Conservation (phyloP, 2,888 invertebrate genomes). For the Dexiosoma caninum region DNA sequence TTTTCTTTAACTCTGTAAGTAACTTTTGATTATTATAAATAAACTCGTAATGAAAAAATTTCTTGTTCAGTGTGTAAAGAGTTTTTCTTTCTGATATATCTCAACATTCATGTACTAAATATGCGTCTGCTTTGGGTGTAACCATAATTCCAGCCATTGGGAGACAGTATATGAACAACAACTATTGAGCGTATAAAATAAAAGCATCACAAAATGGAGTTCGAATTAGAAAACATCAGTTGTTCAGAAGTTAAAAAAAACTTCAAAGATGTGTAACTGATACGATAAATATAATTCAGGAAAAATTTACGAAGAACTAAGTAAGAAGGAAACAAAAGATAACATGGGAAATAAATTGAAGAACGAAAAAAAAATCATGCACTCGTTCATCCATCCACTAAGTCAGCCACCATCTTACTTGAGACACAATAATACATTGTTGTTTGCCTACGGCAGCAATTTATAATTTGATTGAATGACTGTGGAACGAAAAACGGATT, state of each 20-base stretch:
- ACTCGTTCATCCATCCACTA: not conserved
- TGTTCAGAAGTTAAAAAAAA: not conserved
- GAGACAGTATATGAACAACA: not conserved
- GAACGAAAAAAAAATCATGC: constrained; percentile 19
- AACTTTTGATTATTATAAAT: no score
- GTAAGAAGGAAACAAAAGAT: not conserved
- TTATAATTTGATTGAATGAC: constrained; percentile 20
- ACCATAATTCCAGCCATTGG: constrained; percentile 17
- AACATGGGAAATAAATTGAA: constrained; percentile 13
- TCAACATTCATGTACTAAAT: not conserved
- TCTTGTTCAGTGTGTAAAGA: not conserved
- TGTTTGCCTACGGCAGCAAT: not conserved
- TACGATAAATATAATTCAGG: constrained; percentile 7
- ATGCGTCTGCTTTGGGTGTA: constrained; percentile 52
- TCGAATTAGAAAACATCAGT: constrained; percentile 17
- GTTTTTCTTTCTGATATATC: not conserved
- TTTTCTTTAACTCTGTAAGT: no score
- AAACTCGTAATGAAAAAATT: no score
- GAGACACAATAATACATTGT: constrained; percentile 60
- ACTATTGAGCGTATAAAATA: not conserved
- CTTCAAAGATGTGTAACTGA: constrained; percentile 9
- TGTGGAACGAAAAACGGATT: not conserved
- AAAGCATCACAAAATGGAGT: constrained; percentile 28
- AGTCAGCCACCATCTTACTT: constrained; percentile 10
- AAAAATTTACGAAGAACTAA: not conserved